phyloP scores from a whole-genome alignment of 2,888 invertebrate genomes.

The Carterocephalus palaemon region DNA sequence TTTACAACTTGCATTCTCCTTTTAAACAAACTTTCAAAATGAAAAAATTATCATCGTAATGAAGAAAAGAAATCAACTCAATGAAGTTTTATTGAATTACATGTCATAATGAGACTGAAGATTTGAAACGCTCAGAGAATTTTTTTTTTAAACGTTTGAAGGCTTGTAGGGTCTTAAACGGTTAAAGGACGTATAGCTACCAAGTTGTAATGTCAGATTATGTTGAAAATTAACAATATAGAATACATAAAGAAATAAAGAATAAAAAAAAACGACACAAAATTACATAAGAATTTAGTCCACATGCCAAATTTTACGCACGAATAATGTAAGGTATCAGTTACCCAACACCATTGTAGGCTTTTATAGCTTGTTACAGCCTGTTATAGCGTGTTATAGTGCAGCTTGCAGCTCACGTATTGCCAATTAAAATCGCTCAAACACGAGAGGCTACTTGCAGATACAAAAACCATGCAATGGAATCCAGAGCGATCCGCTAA shows the following conservation, averaged over 20 bases:
- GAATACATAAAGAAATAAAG: slow-evolving; percentile 4
- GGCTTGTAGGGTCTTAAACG: no score
- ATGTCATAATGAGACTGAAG: no score
- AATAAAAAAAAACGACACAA: slow-evolving; percentile 4
- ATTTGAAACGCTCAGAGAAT: no score
- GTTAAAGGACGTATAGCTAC: no score
- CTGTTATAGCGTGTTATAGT: slow-evolving; percentile 9
- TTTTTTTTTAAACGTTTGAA: no score
- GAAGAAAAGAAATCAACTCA: no score
- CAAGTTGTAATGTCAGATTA: no score
- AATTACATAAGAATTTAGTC: slow-evolving; percentile 11
- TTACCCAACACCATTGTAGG: slow-evolving; percentile 18
- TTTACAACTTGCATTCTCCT: not conserved
- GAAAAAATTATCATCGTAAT: slow-evolving; percentile 6
- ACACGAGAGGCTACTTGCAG: slow-evolving; percentile 26
- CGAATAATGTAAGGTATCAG: slow-evolving; percentile 18
- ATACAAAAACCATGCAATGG: slow-evolving; percentile 22
- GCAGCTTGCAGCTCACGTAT: slow-evolving; percentile 22
- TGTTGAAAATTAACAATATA: no score
- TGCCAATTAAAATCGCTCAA: slow-evolving; percentile 29
- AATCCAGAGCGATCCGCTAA: slow-evolving; percentile 18
- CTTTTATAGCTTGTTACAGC: slow-evolving; percentile 11
- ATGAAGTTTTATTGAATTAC: no score
- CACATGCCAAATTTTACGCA: slow-evolving; percentile 12
- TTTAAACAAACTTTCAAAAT: slow-evolving; percentile 13